Base-by-base conservation (phyloP, 2,113 vertebrate genomes). In the Syrmaticus mikado region DNA sequence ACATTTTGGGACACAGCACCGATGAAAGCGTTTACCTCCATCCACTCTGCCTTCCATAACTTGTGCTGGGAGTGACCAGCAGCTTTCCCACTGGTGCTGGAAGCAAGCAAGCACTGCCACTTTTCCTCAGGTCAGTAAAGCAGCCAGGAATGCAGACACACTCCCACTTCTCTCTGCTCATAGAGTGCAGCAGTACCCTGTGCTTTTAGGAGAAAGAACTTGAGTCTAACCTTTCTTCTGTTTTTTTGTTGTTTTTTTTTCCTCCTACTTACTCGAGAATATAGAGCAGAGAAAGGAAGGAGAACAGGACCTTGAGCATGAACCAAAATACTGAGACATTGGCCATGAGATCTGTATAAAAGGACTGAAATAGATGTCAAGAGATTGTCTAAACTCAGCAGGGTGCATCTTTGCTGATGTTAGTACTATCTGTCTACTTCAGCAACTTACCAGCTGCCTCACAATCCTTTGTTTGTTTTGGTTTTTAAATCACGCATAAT, bases 351-450 rank as follows among this genome's bases (percentile, higher is more conserved):
- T 81, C 8, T 53, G 52, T 28, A 67, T 75, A 72, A 64, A 86
- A 93, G 57, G 52, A 28, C 50, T 93, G 57, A 94, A 93, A 79
- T 25, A 72, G 34, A 61, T 55, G 83, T 89, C 48, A 85, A 72
- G 78, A 48, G 57, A 78, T 86, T 67, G 86, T 40, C 58, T 65
- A 52, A 52, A 30, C 20, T 65, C 78, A 92, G 58, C 43, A 75
- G 27, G 27, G 25, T 57, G 43, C 28, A 64, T 61, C 77, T 84
- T 48, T 68, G 43, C n/a, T 45, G 36, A 57, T 34, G 40, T 55
- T 85, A 85, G 77, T 48, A 61, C 8, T 43, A 34, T 13, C 5
- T 28, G 74, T 87, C 55, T 50, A 67, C 21, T 46, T 67, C 43
- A 48, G 36, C 40, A 46, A 41, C 43, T 65, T 25, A 38, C 32